Evolutionary conservation across 2,888 invertebrate species (phyloP).

Genomic region (Drosophila picticornis): DNA sequence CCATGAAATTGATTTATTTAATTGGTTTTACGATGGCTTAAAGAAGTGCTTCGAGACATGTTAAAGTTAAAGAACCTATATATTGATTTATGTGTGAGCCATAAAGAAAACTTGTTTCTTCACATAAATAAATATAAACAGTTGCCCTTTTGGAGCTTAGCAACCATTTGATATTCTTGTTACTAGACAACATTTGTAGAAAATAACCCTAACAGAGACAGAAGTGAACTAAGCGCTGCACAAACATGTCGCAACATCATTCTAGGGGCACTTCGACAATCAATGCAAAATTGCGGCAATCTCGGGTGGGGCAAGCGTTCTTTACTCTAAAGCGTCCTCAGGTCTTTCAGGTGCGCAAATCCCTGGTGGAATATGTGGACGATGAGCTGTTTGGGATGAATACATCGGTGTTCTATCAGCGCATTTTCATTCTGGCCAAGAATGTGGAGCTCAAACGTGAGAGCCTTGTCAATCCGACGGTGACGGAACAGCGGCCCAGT

Average conservation of each 20-base stretch:
- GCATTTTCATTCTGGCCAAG: conserved; percentile 74
- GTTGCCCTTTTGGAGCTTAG: conserved; percentile 22
- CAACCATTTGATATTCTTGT: conserved; percentile 38
- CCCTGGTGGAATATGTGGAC: conserved; percentile 72
- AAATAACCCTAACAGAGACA: background rate
- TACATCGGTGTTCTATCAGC: conserved; percentile 77
- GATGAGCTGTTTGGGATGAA: conserved; percentile 60
- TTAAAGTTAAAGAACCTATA: no score
- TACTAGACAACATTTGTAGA: conserved; percentile 25
- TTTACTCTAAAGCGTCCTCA: conserved; percentile 52
- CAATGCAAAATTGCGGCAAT: background rate
- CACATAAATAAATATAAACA: background rate
- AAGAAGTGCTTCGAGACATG: background rate
- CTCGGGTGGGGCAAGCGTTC: conserved; percentile 25
- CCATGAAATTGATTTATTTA: background rate
- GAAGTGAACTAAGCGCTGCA: background rate
- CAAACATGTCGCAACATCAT: background rate
- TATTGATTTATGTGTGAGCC: background rate
- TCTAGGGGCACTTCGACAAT: conserved; percentile 3
- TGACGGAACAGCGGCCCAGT: background rate
- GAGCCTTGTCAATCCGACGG: background rate
- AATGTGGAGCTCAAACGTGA: conserved; percentile 42
- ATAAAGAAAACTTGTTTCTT: background rate
- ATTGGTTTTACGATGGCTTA: no score
- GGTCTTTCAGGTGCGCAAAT: conserved; percentile 69